Percentiles rank a stretch among this genome's conserved stretches.
phyloP scores from a whole-genome alignment of 2,113 vertebrate genomes.

The Tautogolabrus adspersus region DNA sequence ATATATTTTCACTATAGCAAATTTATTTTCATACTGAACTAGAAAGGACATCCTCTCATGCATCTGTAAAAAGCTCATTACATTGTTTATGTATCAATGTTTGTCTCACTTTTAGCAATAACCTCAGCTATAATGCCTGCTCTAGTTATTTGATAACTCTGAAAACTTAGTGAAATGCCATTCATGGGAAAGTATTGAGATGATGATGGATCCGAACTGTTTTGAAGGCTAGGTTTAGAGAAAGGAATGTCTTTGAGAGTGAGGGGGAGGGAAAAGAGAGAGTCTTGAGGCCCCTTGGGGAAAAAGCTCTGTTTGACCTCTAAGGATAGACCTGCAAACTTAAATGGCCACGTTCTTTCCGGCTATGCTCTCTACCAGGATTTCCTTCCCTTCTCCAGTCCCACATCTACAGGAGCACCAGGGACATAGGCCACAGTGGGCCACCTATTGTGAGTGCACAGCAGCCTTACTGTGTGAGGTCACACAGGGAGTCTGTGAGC shows the following conservation, averaged over 20 bases:
- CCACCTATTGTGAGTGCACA: slow-evolving; percentile 82
- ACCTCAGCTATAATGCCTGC: slow-evolving; percentile 20
- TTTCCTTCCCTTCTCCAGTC: slow-evolving; percentile 80
- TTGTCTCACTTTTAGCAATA: slow-evolving; percentile 49
- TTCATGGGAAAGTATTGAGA: slow-evolving; percentile 34
- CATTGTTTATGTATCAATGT: slow-evolving; percentile 4
- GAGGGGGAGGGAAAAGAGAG: slow-evolving; percentile 26
- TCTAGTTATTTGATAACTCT: slow-evolving; percentile 9
- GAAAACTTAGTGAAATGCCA: slow-evolving; percentile 30
- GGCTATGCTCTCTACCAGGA: slow-evolving; percentile 77
- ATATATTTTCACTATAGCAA: slow-evolving; percentile 57
- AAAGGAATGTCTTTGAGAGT: slow-evolving; percentile 69
- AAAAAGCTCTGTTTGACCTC: slow-evolving; percentile 68
- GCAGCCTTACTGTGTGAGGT: slow-evolving; percentile 77
- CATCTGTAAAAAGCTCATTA: slow-evolving; percentile 23
- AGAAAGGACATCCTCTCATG: slow-evolving; percentile 25
- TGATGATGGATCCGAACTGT: slow-evolving; percentile 46
- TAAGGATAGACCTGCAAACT: slow-evolving; percentile 74
- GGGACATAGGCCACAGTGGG: slow-evolving; percentile 68
- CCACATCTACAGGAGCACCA: slow-evolving; percentile 68
- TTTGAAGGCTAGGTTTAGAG: slow-evolving; percentile 47
- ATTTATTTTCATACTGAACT: slow-evolving; percentile 60
- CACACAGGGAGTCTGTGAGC: slow-evolving; percentile 78
- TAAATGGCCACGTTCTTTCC: slow-evolving; percentile 74
- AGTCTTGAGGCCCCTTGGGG: slow-evolving; percentile 42